Evolutionary conservation across 2,797 vertebrate species (phyloP).

Genomic region (Remorina albescens): DNA sequence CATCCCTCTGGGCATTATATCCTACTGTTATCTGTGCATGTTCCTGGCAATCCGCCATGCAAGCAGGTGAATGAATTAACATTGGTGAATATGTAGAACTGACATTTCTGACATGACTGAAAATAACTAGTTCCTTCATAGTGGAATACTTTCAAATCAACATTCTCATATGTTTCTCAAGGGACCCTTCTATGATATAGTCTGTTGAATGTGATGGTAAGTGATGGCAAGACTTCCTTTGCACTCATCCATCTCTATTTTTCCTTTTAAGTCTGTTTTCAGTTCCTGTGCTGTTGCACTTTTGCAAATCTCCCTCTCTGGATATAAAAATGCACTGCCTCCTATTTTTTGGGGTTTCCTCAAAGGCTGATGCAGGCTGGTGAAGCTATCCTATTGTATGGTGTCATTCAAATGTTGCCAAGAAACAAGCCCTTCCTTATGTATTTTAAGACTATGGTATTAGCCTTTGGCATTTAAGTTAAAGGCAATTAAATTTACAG

Average conservation of each 20-base stretch:
- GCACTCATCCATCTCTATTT: neutral
- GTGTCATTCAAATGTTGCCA: neutral
- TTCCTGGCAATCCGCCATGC: slow-evolving; percentile 82
- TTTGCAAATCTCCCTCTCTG: slow-evolving; percentile 2
- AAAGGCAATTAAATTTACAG: too few relatives aligned
- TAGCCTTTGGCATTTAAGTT: neutral
- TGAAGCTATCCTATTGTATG: neutral
- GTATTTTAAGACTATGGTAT: too few relatives aligned
- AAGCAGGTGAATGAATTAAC: slow-evolving; percentile 74
- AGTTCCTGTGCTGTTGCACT: neutral
- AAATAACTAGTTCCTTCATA: neutral
- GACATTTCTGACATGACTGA: neutral
- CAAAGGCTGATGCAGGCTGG: neutral
- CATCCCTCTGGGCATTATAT: slow-evolving; percentile 83
- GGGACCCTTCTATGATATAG: neutral
- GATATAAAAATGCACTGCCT: neutral
- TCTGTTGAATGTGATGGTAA: neutral
- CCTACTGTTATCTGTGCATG: slow-evolving; percentile 86
- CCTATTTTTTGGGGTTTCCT: neutral
- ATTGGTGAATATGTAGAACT: slow-evolving; percentile 8
- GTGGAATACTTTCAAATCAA: neutral
- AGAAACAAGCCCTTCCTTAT: neutral
- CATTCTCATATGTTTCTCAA: neutral
- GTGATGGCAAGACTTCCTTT: too few relatives aligned
- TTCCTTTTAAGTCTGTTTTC: neutral